Evolutionary conservation across 2,888 invertebrate genomes (phyloP).

Genomic region (Diadromus collaris): DNA sequence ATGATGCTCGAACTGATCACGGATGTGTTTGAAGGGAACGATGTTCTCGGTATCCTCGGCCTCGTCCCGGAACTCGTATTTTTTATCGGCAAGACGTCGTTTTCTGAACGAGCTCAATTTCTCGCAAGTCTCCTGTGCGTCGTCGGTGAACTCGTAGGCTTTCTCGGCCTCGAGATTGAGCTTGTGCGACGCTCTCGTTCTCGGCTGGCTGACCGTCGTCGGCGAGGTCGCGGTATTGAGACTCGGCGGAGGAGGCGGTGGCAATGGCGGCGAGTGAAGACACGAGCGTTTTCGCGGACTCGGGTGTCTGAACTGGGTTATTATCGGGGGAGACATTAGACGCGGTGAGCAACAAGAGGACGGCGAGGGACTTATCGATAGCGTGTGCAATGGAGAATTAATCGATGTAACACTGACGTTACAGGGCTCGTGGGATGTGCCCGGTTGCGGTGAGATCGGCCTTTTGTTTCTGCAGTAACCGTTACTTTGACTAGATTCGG

Average conservation of each 20-base stretch:
- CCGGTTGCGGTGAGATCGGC: constrained; percentile 75
- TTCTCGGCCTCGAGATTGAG: constrained; percentile 83
- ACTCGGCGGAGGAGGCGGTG: constrained; percentile 65
- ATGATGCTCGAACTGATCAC: constrained; percentile 77
- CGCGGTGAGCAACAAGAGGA: constrained; percentile 73
- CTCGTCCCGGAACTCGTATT: constrained; percentile 95
- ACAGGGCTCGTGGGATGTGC: constrained; percentile 71
- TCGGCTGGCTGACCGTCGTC: constrained; percentile 62
- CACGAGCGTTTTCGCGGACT: constrained; percentile 75
- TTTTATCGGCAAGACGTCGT: constrained; percentile 93
- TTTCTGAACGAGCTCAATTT: constrained; percentile 93
- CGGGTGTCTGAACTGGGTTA: constrained; percentile 68
- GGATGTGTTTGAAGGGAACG: constrained; percentile 80
- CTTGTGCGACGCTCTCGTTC: constrained; percentile 76
- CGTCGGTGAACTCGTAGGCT: constrained; percentile 93
- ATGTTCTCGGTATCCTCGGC: constrained; percentile 84
- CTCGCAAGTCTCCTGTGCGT: constrained; percentile 90
- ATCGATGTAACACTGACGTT: constrained; percentile 71
- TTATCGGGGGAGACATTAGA: constrained; percentile 77
- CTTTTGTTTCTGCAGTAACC: constrained; percentile 62
- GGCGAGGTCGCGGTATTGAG: constrained; percentile 30
- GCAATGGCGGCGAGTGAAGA: constrained; percentile 75
- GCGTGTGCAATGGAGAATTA: constrained; percentile 74
- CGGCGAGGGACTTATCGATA: constrained; percentile 76
- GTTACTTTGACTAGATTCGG: constrained; percentile 77